Evolutionary conservation across 23 tunicate species (phyloP).

Genomic region (Trididemnum miniatum): DNA sequence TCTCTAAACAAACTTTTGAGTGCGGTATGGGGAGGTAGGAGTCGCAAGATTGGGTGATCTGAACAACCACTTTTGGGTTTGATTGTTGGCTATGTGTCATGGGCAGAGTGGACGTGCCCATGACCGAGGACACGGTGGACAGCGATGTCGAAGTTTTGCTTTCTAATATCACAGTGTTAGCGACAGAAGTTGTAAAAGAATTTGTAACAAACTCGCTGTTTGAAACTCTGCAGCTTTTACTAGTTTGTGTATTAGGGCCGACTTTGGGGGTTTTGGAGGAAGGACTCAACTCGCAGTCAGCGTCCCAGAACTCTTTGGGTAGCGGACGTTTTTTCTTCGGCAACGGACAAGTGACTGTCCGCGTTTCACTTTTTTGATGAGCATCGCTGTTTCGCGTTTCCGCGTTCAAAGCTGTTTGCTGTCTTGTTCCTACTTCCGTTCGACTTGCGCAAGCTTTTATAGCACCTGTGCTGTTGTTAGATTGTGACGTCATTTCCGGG

Average conservation of each 20-base stretch:
- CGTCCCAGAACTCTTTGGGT: constrained; percentile 72
- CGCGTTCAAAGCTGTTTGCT: background rate
- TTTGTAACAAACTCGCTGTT: constrained; percentile 7
- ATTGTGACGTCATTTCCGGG: background rate
- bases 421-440: background rate
- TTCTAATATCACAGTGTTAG: constrained; percentile 42
- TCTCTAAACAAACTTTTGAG: constrained; percentile 42
- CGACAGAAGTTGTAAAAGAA: constrained; percentile 26
- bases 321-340: constrained; percentile 88
- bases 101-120: constrained; percentile 17
- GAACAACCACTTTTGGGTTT: constrained; percentile 81
- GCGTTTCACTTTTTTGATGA: background rate
- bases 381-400: background rate
- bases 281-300: background rate
- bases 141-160: constrained; percentile 49
- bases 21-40: constrained; percentile 67
- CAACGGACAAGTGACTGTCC: constrained; percentile 49
- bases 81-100: constrained; percentile 6
- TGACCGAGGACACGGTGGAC: constrained; percentile 37
- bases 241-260: background rate
- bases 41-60: constrained; percentile 56
- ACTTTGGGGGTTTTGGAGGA: background rate
- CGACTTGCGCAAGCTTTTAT: background rate
- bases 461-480: background rate
- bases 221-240: background rate